Conservation (phyloP, 2,888 invertebrate genomes). For the Osedax frankpressi region DNA sequence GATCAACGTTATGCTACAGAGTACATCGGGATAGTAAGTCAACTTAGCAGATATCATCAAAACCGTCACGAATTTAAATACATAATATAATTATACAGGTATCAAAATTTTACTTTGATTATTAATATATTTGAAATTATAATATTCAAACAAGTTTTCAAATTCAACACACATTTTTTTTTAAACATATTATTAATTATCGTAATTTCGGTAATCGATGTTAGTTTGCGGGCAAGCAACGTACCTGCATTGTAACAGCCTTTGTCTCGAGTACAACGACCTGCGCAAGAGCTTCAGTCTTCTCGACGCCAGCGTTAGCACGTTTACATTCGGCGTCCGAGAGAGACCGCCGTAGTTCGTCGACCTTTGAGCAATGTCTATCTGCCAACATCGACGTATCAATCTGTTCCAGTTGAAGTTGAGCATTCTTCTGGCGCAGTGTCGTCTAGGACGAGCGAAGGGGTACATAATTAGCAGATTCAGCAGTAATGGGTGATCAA, state of each 20-base stretch:
- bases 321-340: background rate
- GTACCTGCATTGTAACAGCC: background rate
- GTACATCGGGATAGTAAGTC: background rate
- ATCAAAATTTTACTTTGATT: no score
- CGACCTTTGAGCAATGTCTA: background rate
- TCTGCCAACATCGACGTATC: background rate
- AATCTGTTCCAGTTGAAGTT: background rate
- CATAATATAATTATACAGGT: no score
- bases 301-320: background rate
- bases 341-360: background rate
- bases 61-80: no score
- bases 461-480: no score
- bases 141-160: no score
- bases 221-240: no score
- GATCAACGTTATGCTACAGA: background rate
- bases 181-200: no score
- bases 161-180: no score
- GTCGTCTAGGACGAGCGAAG: background rate
- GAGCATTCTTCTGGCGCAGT: background rate
- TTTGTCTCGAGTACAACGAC: background rate
- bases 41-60: no score
- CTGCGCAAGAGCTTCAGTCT: background rate
- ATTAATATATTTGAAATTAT: no score
- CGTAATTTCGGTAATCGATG: no score
- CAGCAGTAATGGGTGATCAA: no score